These are phyloP conservation scores for Sesamia inferens DNA, from an alignment of 2,888 invertebrate genomes.

Conservation along the genomic window DNA sequence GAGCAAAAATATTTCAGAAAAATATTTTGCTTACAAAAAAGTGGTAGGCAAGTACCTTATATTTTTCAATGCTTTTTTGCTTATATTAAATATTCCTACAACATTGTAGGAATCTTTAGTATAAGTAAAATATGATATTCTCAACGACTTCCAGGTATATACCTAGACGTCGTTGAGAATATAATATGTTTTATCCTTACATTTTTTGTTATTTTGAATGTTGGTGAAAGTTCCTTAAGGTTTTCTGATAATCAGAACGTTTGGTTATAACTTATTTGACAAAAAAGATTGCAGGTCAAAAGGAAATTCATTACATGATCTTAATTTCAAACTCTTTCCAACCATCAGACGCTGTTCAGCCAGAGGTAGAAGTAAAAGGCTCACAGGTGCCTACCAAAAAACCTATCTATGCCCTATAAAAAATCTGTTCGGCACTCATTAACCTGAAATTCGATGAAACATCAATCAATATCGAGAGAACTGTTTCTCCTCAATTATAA, in stretches of 20 bases:
- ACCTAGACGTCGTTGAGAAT: neutral
- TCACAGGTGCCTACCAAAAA: too few relatives aligned
- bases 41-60: conserved; percentile 17
- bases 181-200: neutral
- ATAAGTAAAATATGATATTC: too few relatives aligned
- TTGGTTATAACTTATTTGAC: neutral
- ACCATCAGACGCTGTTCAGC: too few relatives aligned
- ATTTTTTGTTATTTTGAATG: neutral
- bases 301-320: neutral
- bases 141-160: too few relatives aligned
- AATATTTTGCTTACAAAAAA: conserved; percentile 14
- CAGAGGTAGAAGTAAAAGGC: too few relatives aligned
- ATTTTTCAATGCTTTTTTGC: neutral
- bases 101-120: neutral
- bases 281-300: neutral
- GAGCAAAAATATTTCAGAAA: conserved; percentile 24
- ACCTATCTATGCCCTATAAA: too few relatives aligned
- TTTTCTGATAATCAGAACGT: conserved; percentile 1
- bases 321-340: too few relatives aligned
- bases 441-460: too few relatives aligned
- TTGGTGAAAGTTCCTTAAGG: neutral
- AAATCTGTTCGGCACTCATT: too few relatives aligned
- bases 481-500: too few relatives aligned
- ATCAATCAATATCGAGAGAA: too few relatives aligned
- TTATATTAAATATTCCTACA: neutral